These are phyloP conservation scores for Vombatus ursinus DNA, from an alignment of 2,113 vertebrate genomes.

Conservation along the genomic window DNA sequence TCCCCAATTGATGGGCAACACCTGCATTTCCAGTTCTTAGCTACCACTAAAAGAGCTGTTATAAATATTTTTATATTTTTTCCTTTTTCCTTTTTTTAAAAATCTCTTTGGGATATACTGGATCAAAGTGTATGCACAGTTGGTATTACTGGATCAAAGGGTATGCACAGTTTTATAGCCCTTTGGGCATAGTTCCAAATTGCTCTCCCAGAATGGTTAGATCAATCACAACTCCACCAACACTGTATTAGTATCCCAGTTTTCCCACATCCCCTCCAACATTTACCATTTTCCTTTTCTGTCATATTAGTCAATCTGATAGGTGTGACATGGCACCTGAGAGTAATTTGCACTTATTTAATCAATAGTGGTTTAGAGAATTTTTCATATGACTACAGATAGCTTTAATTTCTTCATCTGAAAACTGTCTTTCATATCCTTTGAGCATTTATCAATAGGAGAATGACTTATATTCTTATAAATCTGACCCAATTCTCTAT, in stretches of 20 bases:
- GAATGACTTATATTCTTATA: too few relatives aligned
- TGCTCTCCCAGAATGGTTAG: neutral
- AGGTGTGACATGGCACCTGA: neutral
- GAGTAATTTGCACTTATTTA: neutral
- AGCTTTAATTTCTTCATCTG: neutral
- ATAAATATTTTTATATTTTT: neutral
- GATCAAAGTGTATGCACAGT: too few relatives aligned
- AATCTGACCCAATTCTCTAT: neutral
- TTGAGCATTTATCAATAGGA: neutral
- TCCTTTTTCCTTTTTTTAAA: neutral
- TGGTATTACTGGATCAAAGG: neutral
- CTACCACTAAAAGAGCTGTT: neutral
- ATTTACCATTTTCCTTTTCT: neutral
- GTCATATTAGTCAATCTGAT: neutral
- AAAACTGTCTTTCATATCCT: neutral
- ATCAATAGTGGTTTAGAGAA: neutral
- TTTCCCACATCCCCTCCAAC: neutral
- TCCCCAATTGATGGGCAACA: neutral
- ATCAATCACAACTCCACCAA: neutral
- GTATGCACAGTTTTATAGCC: neutral
- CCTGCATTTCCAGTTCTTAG: neutral
- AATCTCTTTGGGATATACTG: neutral
- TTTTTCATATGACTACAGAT: neutral
- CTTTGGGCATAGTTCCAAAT: neutral
- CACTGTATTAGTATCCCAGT: neutral